Percentiles rank a stretch among this genome's conserved stretches.
These are phyloP conservation scores for Axis porcinus DNA, from an alignment of 2,113 vertebrate genomes.

Conservation along the genomic window DNA sequence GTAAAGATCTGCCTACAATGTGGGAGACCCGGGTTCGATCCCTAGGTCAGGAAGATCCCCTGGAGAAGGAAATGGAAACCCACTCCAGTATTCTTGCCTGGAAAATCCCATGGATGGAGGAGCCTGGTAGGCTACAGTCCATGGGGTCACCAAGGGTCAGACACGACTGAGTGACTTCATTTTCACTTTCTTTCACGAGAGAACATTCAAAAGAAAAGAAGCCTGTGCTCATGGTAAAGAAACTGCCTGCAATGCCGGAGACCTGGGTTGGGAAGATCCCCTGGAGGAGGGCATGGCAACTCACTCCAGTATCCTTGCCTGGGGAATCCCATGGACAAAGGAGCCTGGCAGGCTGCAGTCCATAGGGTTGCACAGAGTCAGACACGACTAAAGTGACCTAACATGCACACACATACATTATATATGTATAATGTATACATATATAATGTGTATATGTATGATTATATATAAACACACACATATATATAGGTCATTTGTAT, in stretches of 20 bases:
- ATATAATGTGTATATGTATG: neutral
- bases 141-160: neutral
- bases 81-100: neutral
- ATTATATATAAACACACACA: neutral
- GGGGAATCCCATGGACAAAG: neutral
- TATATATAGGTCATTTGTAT: neutral
- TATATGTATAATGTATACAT: neutral
- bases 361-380: neutral
- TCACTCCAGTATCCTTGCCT: neutral
- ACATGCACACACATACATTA: neutral
- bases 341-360: neutral
- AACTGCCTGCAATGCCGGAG: neutral
- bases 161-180: neutral
- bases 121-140: neutral
- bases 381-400: neutral
- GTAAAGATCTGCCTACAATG: neutral
- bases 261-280: neutral
- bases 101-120: neutral
- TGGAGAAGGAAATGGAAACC: neutral
- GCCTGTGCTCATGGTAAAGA: neutral
- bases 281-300: neutral
- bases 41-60: neutral
- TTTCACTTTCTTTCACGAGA: neutral
- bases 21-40: rapidly evolving
- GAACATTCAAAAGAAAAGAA: neutral